Percentiles rank a stretch among this genome's conserved stretches.
Conservation (phyloP, 2,888 invertebrate species). For the Tolmerus cingulatus region DNA sequence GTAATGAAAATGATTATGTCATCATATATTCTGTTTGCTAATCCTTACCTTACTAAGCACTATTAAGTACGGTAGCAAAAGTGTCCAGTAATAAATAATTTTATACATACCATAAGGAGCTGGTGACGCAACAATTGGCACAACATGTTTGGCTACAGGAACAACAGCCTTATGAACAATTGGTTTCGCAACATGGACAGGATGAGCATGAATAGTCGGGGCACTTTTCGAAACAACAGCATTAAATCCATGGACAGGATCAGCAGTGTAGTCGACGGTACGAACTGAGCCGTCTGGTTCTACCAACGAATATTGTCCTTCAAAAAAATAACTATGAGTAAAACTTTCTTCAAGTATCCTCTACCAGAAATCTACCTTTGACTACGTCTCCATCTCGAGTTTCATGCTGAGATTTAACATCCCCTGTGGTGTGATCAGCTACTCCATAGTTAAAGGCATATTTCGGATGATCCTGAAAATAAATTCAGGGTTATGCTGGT, state of each 20-base stretch:
- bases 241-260: slow-evolving; percentile 62
- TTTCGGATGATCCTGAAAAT: slow-evolving; percentile 67
- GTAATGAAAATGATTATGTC: too few species aligned
- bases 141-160: slow-evolving; percentile 55
- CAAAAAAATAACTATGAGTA: not conserved
- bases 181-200: slow-evolving; percentile 57
- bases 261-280: slow-evolving; percentile 63
- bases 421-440: slow-evolving; percentile 67
- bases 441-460: slow-evolving; percentile 73
- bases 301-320: slow-evolving; percentile 63
- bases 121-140: slow-evolving; percentile 48
- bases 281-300: slow-evolving; percentile 63
- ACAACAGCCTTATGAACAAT: slow-evolving; percentile 57
- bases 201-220: slow-evolving; percentile 58
- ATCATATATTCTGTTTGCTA: not conserved
- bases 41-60: not conserved
- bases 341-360: not conserved
- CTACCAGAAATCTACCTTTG: slow-evolving; percentile 64
- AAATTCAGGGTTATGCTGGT: not conserved
- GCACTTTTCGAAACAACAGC: slow-evolving; percentile 63
- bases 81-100: not conserved
- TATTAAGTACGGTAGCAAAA: not conserved
- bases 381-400: slow-evolving; percentile 72
- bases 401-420: slow-evolving; percentile 72
- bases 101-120: slow-evolving; percentile 59